These are phyloP conservation scores for Brachionus paranguensis DNA, from an alignment of 1,140 invertebrate genomes.

Conservation along the genomic window DNA sequence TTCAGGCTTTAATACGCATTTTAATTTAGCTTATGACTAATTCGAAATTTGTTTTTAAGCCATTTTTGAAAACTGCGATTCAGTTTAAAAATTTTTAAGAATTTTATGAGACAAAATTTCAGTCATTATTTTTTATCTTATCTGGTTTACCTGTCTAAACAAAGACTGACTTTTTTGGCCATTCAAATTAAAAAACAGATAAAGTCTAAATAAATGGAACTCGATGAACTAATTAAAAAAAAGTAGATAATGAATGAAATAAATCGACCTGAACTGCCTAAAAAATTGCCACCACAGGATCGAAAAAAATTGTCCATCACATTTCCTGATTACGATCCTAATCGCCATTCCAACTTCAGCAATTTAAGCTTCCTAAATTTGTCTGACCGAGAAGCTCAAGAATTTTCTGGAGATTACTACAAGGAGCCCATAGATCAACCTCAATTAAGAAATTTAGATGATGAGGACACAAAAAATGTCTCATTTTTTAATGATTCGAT, in stretches of 20 bases:
- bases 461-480: not conserved
- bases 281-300: not conserved
- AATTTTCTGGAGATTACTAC: not conserved
- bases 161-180: not conserved
- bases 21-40: not conserved
- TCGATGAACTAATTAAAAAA: not conserved
- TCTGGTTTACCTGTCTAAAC: not conserved
- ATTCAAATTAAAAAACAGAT: not conserved
- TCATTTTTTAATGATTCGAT: not conserved
- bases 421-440: not conserved
- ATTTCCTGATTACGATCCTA: not conserved
- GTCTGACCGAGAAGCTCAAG: not conserved
- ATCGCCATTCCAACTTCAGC: not conserved
- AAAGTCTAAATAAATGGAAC: not conserved
- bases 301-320: slow-evolving; percentile 10
- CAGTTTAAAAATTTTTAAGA: not conserved
- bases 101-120: not conserved
- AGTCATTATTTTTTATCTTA: not conserved
- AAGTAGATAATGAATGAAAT: not conserved
- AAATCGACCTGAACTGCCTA: not conserved
- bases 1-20: not conserved
- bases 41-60: not conserved
- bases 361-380: not conserved
- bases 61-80: not conserved
- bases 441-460: not conserved